These are phyloP conservation scores for Diaphora mendica DNA, from an alignment of 2,888 invertebrate genomes.

Conservation along the genomic window DNA sequence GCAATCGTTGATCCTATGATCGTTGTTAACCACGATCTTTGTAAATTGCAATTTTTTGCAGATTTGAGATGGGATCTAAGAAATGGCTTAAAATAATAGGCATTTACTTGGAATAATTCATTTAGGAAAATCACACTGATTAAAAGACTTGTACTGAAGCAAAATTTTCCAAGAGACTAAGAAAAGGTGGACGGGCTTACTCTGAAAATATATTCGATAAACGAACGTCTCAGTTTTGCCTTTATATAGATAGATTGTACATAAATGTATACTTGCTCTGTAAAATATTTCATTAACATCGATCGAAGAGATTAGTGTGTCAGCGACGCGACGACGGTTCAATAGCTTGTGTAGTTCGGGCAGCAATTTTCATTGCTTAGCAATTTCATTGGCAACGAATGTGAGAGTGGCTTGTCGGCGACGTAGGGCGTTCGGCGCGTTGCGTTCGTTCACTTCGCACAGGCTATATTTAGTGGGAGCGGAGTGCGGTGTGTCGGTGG, in stretches of 20 bases:
- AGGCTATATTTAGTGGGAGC: constrained; percentile 83
- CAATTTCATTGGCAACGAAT: constrained; percentile 48
- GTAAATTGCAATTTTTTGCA: not conserved
- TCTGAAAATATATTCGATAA: constrained; percentile 10
- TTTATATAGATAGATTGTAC: constrained; percentile 13
- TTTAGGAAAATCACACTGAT: not conserved
- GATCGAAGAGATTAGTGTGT: constrained; percentile 22
- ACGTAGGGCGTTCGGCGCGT: constrained; percentile 47
- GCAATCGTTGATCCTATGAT: not conserved
- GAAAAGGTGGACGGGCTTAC: constrained; percentile 11
- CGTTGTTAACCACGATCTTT: not conserved
- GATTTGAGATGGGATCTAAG: not conserved
- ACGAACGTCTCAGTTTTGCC: constrained; percentile 17
- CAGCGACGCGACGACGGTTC: constrained; percentile 17
- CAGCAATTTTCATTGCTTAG: constrained; percentile 48
- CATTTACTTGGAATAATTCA: constrained; percentile 1
- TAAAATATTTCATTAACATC: constrained; percentile 31
- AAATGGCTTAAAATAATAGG: not conserved
- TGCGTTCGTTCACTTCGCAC: constrained; percentile 79
- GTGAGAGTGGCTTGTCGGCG: constrained; percentile 44
- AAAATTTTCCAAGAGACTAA: constrained; percentile 11
- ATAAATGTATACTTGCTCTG: constrained; percentile 17
- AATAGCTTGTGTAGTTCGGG: constrained; percentile 9
- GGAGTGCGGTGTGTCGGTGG: constrained; percentile 53
- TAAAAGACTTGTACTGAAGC: not conserved